A percentile compares a stretch with the other conserved stretches of the same genome.
These are phyloP conservation scores for Atopsyche davidsoni DNA, from an alignment of 1,140 invertebrate genomes.

Conservation along the genomic window DNA sequence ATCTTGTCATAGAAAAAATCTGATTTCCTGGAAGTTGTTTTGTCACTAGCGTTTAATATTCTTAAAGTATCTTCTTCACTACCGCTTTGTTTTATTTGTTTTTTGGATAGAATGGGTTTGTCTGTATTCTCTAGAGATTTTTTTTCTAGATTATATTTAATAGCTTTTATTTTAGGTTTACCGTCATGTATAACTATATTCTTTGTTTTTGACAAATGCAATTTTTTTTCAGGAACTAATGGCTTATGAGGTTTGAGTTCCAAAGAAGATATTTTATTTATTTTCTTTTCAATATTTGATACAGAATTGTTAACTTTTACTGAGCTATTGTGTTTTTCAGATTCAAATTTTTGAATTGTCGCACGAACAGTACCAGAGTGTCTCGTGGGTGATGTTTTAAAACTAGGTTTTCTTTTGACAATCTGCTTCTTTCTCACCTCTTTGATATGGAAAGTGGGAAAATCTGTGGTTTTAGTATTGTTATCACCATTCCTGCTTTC, in stretches of 20 bases:
- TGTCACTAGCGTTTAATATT: too few species aligned
- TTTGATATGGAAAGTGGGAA: too few species aligned
- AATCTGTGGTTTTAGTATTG: conserved; percentile 31
- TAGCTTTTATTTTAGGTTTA: conserved; percentile 43
- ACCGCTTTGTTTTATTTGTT: too few species aligned
- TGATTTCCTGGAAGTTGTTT: too few species aligned
- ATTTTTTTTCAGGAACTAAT: conserved; percentile 49
- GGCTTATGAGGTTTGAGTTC: conserved; percentile 45
- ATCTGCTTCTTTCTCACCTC: conserved; percentile 29
- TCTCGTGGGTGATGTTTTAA: conserved; percentile 20
- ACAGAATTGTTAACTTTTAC: conserved; percentile 28
- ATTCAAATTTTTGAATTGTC: conserved; percentile 26
- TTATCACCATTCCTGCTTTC: conserved; percentile 6
- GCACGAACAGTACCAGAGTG: conserved; percentile 21
- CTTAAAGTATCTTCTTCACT: too few species aligned
- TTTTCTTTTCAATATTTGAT: conserved; percentile 38
- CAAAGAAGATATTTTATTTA: conserved; percentile 44
- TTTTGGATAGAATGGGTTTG: too few species aligned
- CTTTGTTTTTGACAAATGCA: conserved; percentile 42
- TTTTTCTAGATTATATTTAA: too few species aligned
- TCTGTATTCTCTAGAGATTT: too few species aligned
- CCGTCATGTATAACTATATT: conserved; percentile 46
- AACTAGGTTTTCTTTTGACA: conserved; percentile 32
- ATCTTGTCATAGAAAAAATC: too few species aligned
- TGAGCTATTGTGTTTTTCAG: conserved; percentile 14